phyloP scores from a whole-genome alignment of 2,797 vertebrate species.

The Pseudochaenichthys georgianus region DNA sequence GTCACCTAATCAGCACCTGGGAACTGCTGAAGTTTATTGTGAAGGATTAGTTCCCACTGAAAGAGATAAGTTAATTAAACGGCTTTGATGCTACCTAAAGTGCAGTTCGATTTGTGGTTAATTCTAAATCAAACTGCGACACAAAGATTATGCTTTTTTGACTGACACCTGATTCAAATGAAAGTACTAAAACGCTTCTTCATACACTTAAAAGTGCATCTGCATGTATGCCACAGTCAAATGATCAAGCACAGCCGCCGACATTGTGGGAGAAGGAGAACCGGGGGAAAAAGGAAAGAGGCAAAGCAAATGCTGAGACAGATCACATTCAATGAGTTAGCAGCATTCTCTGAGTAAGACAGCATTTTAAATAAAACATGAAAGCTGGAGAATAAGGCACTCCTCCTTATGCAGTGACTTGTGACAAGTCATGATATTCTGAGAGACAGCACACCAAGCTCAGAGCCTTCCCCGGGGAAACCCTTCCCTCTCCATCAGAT shows the following conservation, averaged over 20 bases:
- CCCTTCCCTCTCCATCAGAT: conserved; percentile 60
- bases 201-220: conserved; percentile 28
- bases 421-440: conserved; percentile 77
- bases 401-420: conserved; percentile 64
- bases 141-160: conserved; percentile 57
- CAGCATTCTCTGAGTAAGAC: conserved; percentile 70
- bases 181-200: conserved; percentile 54
- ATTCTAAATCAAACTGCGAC: conserved; percentile 66
- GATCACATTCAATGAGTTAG: conserved; percentile 75
- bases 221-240: conserved; percentile 24
- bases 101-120: conserved; percentile 65
- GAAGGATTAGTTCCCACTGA: conserved; percentile 65
- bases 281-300: conserved; percentile 6
- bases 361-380: conserved; percentile 82
- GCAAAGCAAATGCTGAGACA: conserved; percentile 54
- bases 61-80: conserved; percentile 71
- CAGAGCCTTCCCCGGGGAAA: conserved; percentile 56
- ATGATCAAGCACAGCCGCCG: conserved; percentile 57
- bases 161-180: conserved; percentile 64
- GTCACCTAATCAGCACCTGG: conserved; percentile 40
- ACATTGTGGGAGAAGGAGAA: conserved; percentile 26
- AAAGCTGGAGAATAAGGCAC: conserved; percentile 71
- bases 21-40: conserved; percentile 42
- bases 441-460: conserved; percentile 71
- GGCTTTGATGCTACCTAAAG: conserved; percentile 67